Evolutionary conservation across 2,888 invertebrate species (phyloP).

Genomic region (Acrobasis consociella): DNA sequence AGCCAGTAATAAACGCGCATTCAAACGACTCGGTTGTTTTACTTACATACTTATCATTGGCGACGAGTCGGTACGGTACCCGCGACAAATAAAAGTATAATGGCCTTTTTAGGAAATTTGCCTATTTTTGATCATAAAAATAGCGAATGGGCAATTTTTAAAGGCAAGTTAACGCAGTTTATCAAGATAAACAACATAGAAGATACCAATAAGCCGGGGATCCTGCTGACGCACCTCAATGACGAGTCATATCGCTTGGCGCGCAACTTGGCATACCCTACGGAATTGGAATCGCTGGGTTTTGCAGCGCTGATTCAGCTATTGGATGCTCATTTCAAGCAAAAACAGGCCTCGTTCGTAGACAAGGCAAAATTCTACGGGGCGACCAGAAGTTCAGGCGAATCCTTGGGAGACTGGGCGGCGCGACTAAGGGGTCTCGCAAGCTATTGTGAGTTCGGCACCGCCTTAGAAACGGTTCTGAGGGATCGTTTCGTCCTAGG

Average conservation of each 20-base stretch:
- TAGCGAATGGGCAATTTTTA: no score
- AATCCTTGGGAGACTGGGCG: conserved; percentile 33
- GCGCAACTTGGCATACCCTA: conserved; percentile 27
- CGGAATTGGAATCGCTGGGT: conserved; percentile 22
- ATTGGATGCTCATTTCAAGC: conserved; percentile 30
- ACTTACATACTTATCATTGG: no score
- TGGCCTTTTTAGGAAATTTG: no score
- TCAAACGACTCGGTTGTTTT: no score
- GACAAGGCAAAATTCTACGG: conserved; percentile 34
- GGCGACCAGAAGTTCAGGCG: conserved; percentile 25
- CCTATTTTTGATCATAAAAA: background rate
- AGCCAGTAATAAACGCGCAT: no score
- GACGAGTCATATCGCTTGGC: conserved; percentile 32
- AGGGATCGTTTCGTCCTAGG: conserved; percentile 32
- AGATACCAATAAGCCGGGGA: no score
- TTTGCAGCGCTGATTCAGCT: background rate
- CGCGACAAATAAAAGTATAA: no score
- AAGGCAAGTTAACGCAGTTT: no score
- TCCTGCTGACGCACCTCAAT: conserved; percentile 24
- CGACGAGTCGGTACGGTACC: no score
- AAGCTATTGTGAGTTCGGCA: conserved; percentile 30
- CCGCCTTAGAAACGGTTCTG: conserved; percentile 1
- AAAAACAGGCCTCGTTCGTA: conserved; percentile 32
- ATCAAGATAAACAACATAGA: no score
- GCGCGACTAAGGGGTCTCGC: conserved; percentile 32